A percentile compares a stretch with the other conserved stretches of the same genome.
Conservation (phyloP, 2,797 vertebrate species). For the Xenopus petersii region DNA sequence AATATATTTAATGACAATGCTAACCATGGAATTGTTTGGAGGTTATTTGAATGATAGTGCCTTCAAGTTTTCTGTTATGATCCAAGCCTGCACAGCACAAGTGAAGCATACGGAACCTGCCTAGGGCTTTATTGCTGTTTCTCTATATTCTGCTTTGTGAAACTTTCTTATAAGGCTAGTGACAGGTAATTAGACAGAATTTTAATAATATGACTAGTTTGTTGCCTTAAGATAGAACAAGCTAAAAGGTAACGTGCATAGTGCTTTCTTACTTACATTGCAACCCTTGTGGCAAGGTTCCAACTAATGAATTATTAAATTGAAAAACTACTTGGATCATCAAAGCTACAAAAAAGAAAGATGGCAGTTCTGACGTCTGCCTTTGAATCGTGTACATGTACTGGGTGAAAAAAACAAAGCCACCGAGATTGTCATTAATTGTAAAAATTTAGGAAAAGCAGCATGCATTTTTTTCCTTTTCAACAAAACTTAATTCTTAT, state of each 20-base stretch:
- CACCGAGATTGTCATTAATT: constrained; percentile 36
- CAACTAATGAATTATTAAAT: constrained; percentile 42
- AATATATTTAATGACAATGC: background rate
- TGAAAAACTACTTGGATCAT: constrained; percentile 26
- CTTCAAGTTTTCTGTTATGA: background rate
- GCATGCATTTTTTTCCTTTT: constrained; percentile 29
- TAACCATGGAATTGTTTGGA: background rate
- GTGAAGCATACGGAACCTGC: background rate
- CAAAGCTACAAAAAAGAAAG: constrained; percentile 17
- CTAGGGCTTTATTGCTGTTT: background rate
- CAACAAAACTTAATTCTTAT: constrained; percentile 33
- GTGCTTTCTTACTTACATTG: constrained; percentile 28
- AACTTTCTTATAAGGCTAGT: constrained; percentile 15
- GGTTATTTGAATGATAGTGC: background rate
- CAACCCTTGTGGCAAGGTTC: constrained; percentile 41
- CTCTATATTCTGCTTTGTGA: background rate
- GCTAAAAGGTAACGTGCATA: constrained; percentile 26
- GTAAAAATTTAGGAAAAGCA: constrained; percentile 11
- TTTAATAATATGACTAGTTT: constrained; percentile 29
- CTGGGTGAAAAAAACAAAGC: constrained; percentile 25
- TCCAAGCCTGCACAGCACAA: background rate
- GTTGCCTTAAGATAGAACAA: constrained; percentile 45
- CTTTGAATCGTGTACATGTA: constrained; percentile 28
- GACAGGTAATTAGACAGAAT: constrained; percentile 46
- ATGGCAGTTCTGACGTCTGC: constrained; percentile 41